These are phyloP conservation scores for Ginglymostoma cirratum DNA, from an alignment of 2,113 vertebrate genomes.

Conservation along the genomic window DNA sequence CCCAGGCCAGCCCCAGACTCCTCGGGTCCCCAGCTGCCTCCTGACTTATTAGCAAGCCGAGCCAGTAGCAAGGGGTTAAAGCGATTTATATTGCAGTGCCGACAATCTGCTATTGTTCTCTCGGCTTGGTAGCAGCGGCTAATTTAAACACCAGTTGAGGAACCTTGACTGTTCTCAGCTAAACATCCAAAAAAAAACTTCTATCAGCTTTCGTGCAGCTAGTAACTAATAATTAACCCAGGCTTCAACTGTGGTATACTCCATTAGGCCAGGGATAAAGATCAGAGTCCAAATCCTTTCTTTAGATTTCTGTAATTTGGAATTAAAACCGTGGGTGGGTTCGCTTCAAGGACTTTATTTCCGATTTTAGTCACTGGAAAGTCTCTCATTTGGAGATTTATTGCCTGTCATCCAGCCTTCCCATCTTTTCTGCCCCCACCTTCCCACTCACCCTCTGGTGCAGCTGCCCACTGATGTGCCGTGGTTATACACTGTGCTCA, in stretches of 20 bases:
- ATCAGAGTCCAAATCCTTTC: background rate
- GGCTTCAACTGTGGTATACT: background rate
- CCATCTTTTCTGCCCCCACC: background rate
- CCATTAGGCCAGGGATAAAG: slow-evolving; percentile 14
- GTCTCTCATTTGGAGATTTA: background rate
- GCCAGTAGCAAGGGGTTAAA: background rate
- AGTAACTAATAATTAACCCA: slow-evolving; percentile 22
- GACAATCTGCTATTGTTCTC: background rate
- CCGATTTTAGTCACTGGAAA: background rate
- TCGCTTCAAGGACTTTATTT: background rate
- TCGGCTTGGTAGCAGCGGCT: background rate
- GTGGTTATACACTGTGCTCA: background rate
- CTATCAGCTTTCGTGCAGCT: background rate
- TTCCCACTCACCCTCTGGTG: too few species aligned
- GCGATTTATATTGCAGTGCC: background rate
- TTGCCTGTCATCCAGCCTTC: background rate
- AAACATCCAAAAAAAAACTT: slow-evolving; percentile 14
- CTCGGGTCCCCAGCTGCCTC: background rate
- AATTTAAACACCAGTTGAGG: slow-evolving; percentile 20
- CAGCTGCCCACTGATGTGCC: background rate
- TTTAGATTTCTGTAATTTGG: background rate
- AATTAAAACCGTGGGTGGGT: background rate
- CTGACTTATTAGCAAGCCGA: background rate
- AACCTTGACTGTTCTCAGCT: background rate
- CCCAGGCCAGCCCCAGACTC: background rate